Percentiles rank a stretch among this genome's conserved stretches.
phyloP scores from a whole-genome alignment of 2,113 vertebrate species.

The Tylochromis polylepis region DNA sequence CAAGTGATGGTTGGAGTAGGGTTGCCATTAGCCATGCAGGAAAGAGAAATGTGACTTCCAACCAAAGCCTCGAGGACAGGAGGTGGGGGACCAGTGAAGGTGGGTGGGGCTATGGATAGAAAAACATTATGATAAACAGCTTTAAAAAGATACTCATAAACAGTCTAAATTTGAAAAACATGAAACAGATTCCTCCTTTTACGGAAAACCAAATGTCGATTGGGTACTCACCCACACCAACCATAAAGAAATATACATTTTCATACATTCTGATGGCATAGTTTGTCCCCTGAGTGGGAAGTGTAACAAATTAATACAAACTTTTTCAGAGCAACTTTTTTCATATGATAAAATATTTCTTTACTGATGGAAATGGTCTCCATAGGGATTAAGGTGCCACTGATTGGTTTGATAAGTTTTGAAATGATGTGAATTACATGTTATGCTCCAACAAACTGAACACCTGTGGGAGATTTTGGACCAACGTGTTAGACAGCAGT shows the following conservation, averaged over 20 bases:
- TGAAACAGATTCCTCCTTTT: background rate
- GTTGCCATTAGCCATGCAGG: constrained; percentile 81
- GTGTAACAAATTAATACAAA: background rate
- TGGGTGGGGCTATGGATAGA: constrained; percentile 76
- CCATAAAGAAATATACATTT: background rate
- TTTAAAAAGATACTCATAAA: background rate
- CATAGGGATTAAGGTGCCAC: background rate
- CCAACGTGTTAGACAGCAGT: background rate
- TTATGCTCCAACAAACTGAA: background rate
- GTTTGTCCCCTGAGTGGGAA: background rate
- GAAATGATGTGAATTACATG: background rate
- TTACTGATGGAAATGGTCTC: background rate
- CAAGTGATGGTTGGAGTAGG: constrained; percentile 82
- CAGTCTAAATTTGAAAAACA: background rate
- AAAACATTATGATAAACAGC: background rate
- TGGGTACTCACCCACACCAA: background rate
- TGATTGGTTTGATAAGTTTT: background rate
- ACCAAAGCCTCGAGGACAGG: constrained; percentile 75
- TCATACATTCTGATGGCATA: background rate
- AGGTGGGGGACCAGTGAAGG: constrained; percentile 79
- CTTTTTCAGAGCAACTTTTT: background rate
- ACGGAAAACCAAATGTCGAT: background rate
- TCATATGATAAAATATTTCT: background rate
- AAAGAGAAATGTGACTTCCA: constrained; percentile 69
- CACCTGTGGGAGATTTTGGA: background rate